A percentile compares a stretch with the other conserved stretches of the same genome.
phyloP scores from a whole-genome alignment of 2,888 invertebrate species.

The Esperia sulphurella region DNA sequence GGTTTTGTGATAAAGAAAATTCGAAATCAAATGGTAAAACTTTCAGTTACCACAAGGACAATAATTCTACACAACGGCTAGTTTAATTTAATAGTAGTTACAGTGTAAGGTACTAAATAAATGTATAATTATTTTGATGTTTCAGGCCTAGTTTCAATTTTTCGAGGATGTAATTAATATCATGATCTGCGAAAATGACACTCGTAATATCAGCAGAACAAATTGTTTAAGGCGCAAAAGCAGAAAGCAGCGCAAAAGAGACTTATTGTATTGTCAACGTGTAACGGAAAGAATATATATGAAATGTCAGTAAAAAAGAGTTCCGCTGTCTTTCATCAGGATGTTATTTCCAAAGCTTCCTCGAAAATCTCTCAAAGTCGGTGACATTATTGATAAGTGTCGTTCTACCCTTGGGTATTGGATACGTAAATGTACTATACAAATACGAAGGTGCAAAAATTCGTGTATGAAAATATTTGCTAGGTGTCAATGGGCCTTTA shows the following conservation, averaged over 20 bases:
- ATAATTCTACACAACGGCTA: too few relatives aligned
- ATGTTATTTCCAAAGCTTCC: constrained; percentile 25
- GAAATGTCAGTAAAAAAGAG: constrained; percentile 21
- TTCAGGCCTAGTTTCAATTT: too few relatives aligned
- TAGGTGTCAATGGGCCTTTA: too few relatives aligned
- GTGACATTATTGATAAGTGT: constrained; percentile 24
- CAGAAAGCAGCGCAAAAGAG: constrained; percentile 24
- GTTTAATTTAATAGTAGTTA: too few relatives aligned
- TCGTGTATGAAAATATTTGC: not conserved
- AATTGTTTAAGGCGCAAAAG: constrained; percentile 23
- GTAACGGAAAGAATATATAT: constrained; percentile 25
- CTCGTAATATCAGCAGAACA: constrained; percentile 14
- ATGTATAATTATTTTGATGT: too few relatives aligned
- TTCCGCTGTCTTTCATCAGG: constrained; percentile 22
- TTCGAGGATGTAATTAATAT: too few relatives aligned
- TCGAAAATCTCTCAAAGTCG: constrained; percentile 9
- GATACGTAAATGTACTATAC: not conserved
- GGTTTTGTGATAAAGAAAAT: too few relatives aligned
- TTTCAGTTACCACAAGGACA: too few relatives aligned
- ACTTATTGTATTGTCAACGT: constrained; percentile 26
- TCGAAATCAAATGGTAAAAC: too few relatives aligned
- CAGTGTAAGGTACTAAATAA: too few relatives aligned
- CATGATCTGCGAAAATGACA: not conserved
- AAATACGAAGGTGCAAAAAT: constrained; percentile 9
- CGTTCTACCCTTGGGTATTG: constrained; percentile 1